A percentile compares a stretch with the other conserved stretches of the same genome.
These are phyloP conservation scores for Enteromius anoplus DNA, from an alignment of 2,797 vertebrate genomes.

Conservation along the genomic window DNA sequence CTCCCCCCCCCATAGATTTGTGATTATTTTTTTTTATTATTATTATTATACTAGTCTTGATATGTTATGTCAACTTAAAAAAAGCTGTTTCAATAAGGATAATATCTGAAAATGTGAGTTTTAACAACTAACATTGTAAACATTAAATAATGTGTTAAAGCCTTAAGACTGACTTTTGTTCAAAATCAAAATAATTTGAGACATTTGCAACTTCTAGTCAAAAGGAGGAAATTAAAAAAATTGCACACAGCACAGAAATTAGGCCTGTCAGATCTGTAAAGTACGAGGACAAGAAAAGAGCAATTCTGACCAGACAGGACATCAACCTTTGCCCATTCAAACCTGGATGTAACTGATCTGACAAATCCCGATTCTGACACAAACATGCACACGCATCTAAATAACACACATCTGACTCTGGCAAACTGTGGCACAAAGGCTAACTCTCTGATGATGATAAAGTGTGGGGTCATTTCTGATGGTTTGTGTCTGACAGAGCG, in stretches of 20 bases:
- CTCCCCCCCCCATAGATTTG: background rate
- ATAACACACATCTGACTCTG: background rate
- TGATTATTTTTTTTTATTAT: background rate
- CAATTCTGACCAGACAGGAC: slow-evolving; percentile 1
- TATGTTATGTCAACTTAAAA: background rate
- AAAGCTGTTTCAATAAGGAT: background rate
- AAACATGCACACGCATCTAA: slow-evolving; percentile 29
- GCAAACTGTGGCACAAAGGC: slow-evolving; percentile 40
- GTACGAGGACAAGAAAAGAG: background rate
- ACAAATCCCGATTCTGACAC: slow-evolving; percentile 27
- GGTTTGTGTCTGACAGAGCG: slow-evolving; percentile 29
- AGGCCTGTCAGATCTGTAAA: background rate
- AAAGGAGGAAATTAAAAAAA: background rate
- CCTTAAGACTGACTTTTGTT: background rate
- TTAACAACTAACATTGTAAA: background rate
- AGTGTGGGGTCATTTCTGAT: slow-evolving; percentile 45
- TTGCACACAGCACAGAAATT: background rate
- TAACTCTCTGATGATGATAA: slow-evolving; percentile 47
- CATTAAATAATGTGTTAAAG: background rate
- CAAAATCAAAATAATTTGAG: background rate
- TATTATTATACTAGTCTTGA: background rate
- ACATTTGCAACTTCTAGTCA: background rate
- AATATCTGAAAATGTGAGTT: background rate
- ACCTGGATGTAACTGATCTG: background rate
- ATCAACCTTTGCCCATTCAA: slow-evolving; percentile 27